Conservation (phyloP, 2,113 vertebrate genomes). For the Conger conger region DNA sequence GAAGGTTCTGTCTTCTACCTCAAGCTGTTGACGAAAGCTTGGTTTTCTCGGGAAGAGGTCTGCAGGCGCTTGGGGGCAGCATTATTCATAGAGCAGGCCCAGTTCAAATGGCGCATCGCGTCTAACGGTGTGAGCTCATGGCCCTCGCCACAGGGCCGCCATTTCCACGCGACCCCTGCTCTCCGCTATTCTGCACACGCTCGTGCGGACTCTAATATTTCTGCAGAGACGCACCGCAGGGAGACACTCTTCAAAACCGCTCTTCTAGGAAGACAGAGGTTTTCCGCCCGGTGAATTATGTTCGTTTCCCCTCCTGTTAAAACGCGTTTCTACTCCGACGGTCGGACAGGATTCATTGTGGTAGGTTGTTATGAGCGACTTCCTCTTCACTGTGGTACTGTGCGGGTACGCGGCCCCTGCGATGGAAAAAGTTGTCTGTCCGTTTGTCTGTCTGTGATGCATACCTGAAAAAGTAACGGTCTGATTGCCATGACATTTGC, state of each 20-base stretch:
- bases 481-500: background rate
- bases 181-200: background rate
- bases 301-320: background rate
- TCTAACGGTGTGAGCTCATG: constrained; percentile 56
- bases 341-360: background rate
- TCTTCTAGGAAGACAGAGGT: background rate
- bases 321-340: background rate
- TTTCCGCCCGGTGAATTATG: background rate
- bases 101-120: constrained; percentile 50
- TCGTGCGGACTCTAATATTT: constrained; percentile 35
- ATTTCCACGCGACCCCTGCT: constrained; percentile 34
- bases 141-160: constrained; percentile 46
- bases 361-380: too few relatives aligned
- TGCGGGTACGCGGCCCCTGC: too few relatives aligned
- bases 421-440: background rate
- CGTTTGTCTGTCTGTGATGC: constrained; percentile 33
- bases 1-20: constrained; percentile 52
- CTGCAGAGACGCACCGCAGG: constrained; percentile 1
- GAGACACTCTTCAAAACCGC: constrained; percentile 17
- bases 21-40: background rate
- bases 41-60: too few relatives aligned
- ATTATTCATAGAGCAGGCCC: constrained; percentile 17
- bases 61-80: background rate
- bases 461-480: constrained; percentile 40
- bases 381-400: too few relatives aligned